These are phyloP conservation scores for Trissoscelio sp. DNA, from an alignment of 2,888 invertebrate genomes.

Conservation along the genomic window DNA sequence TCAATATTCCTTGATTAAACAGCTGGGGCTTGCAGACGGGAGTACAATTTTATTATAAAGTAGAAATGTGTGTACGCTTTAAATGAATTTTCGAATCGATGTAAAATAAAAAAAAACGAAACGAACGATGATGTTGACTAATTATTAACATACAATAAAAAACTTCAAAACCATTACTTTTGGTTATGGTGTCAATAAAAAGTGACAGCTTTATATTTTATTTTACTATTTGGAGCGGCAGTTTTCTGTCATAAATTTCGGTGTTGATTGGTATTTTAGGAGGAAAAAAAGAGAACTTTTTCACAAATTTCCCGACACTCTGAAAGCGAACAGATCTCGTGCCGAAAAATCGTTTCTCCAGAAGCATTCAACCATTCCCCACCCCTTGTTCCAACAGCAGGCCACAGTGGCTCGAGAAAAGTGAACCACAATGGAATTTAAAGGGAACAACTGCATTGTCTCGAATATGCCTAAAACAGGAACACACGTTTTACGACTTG, in stretches of 20 bases:
- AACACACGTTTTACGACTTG: slow-evolving; percentile 26
- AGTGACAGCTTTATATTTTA: slow-evolving; percentile 42
- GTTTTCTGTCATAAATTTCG: slow-evolving; percentile 42
- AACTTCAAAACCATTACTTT: slow-evolving; percentile 15
- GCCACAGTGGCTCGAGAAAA: slow-evolving; percentile 30
- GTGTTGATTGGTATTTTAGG: slow-evolving; percentile 7
- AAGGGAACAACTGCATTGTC: slow-evolving; percentile 23
- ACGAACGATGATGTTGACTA: background rate
- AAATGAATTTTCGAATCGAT: background rate
- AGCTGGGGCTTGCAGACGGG: background rate
- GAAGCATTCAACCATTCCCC: slow-evolving; percentile 13
- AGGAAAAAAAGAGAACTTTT: slow-evolving; percentile 21
- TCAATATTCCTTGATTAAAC: slow-evolving; percentile 22
- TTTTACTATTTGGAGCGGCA: slow-evolving; percentile 21
- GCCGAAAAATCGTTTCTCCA: slow-evolving; percentile 28
- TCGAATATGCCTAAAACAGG: slow-evolving; percentile 19
- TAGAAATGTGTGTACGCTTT: background rate
- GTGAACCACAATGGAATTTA: slow-evolving; percentile 47
- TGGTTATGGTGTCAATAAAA: slow-evolving; percentile 8
- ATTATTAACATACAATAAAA: slow-evolving; percentile 40
- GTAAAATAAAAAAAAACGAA: background rate
- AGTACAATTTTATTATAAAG: background rate
- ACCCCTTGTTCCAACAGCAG: background rate
- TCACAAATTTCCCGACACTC: slow-evolving; percentile 19
- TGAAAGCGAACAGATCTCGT: background rate